Base-by-base conservation (phyloP, 2,888 invertebrate genomes). In the Erebia aethiops region DNA sequence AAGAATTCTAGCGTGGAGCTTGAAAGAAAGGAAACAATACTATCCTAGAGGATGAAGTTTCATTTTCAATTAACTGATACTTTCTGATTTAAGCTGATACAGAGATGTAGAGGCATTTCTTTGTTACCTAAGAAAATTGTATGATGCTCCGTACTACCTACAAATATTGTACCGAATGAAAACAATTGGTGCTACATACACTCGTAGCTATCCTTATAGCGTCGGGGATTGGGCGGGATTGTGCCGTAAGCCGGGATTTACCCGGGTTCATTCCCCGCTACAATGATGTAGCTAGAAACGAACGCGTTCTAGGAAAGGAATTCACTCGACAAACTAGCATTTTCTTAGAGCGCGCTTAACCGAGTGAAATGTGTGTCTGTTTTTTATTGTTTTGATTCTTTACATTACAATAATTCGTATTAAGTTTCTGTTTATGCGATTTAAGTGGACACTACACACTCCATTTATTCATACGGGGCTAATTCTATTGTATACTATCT, bases 231-330 rank as follows among this genome's bases (percentile, higher is more conserved):
- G 64, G 69, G 58, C 52, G 71, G 73, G 73, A 71, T 73, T 73
- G 69, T 63, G 74, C 76, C 73, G 77, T 83, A 81, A 86, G 81
- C 81, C 77, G 76, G 85, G 88, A 83, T 84, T 86, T 86, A 80
- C 80, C 78, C 79, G 80, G 82, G 79, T 81, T 80, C 79, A 78
- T 79, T 79, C 78, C 76, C 78, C 81, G 77, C 79, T 81, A 74
- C 74, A 74, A 67, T 72, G 72, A 73, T 75, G 80, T 78, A 78
- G 79, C 79, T 81, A 79, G 80, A 77, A 82, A 77, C 76, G 79
- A 82, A 79, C 78, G 76, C 77, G 79, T 78, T 73, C 73, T 75
- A 73, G 73, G 72, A 74, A 71, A 73, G 74, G 72, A 74, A 71
- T 74, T 68, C 62, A 72, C 70, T 70, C 68, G 68, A 70, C 69